Conservation (phyloP, 2,888 invertebrate species). For the Aspidapion aeneum region DNA sequence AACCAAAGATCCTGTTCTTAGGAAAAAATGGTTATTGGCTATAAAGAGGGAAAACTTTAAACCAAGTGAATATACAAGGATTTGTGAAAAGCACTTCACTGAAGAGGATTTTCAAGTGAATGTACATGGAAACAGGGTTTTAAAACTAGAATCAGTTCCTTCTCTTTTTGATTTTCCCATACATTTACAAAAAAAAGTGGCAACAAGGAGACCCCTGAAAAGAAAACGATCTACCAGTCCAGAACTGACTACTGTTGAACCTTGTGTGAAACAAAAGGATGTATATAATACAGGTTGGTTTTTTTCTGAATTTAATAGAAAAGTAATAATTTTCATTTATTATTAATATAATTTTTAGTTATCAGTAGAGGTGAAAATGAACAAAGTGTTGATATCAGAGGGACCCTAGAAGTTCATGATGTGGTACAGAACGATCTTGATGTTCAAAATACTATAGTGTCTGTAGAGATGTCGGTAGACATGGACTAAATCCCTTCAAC, state of each 20-base stretch:
- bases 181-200: not conserved
- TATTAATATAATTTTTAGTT: not conserved
- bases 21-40: constrained; percentile 5
- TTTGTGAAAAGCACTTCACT: constrained; percentile 12
- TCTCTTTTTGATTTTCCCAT: constrained; percentile 10
- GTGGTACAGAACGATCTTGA: not conserved
- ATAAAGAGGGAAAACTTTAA: constrained; percentile 2
- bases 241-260: no score
- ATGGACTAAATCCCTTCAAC: not conserved
- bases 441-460: not conserved
- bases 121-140: constrained; percentile 10
- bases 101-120: constrained; percentile 4
- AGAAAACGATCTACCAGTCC: not conserved
- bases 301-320: not conserved
- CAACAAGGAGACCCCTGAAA: not conserved
- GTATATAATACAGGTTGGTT: not conserved
- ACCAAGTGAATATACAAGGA: not conserved
- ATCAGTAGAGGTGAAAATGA: not conserved
- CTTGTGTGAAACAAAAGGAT: not conserved
- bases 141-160: constrained; percentile 6
- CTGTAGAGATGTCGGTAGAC: no score
- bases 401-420: not conserved
- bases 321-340: not conserved
- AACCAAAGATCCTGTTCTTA: constrained; percentile 1
- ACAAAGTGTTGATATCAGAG: not conserved